Conservation (phyloP, 2,113 vertebrate genomes). For the Petrocephalus zakoni region DNA sequence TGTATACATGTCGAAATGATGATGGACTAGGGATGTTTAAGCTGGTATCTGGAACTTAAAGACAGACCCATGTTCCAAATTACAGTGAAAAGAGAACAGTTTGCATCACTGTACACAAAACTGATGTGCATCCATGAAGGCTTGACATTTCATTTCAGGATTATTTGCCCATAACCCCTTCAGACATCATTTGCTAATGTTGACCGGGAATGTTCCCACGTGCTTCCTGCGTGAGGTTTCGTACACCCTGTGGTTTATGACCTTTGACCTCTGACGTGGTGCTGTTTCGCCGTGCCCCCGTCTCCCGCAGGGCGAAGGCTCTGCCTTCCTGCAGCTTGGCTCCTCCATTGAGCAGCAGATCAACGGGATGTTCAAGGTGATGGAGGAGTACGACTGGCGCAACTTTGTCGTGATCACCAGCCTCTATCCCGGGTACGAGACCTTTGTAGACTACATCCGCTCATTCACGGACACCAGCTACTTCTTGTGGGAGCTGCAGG, state of each 20-base stretch:
- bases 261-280: background rate
- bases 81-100: background rate
- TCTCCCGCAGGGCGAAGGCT: conserved; percentile 75
- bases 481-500: conserved; percentile 85
- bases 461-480: conserved; percentile 85
- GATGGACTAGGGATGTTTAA: background rate
- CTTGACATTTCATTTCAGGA: background rate
- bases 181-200: background rate
- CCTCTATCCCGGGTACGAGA: conserved; percentile 81
- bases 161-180: background rate
- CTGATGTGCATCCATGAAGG: background rate
- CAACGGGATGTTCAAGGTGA: conserved; percentile 89
- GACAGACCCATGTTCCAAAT: background rate
- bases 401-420: conserved; percentile 92
- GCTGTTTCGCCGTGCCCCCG: conserved; percentile 25
- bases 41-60: background rate
- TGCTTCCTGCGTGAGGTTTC: background rate
- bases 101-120: background rate
- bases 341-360: conserved; percentile 93
- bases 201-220: background rate
- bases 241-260: background rate
- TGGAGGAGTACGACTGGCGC: conserved; percentile 96
- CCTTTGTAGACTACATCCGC: conserved; percentile 81
- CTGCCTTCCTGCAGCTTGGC: conserved; percentile 90
- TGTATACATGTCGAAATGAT: background rate